Conservation (phyloP, 2,797 vertebrate genomes). For the Syngnathus acus region DNA sequence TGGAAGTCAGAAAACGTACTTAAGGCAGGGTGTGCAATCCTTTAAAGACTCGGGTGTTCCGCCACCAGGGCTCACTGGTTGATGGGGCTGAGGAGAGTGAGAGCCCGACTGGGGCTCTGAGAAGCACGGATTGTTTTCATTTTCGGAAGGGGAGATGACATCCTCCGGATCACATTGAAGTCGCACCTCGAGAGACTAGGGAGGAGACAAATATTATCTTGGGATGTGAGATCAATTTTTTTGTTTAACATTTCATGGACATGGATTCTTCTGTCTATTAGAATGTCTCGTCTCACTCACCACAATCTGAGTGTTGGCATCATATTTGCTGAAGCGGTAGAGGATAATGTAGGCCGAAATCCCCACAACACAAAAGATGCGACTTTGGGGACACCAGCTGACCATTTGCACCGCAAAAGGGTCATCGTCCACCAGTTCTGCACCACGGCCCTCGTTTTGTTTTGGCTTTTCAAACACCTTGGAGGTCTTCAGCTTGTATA, state of each 20-base stretch:
- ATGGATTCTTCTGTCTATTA: not conserved
- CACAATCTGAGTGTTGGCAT: slow-evolving; percentile 86
- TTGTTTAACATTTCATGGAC: not conserved
- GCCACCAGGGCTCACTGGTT: slow-evolving; percentile 79
- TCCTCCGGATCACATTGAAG: slow-evolving; percentile 88
- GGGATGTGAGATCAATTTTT: not conserved
- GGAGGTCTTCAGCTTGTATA: slow-evolving; percentile 96
- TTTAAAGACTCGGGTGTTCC: slow-evolving; percentile 77
- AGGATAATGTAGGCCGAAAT: slow-evolving; percentile 89
- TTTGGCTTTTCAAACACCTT: slow-evolving; percentile 96
- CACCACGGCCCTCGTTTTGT: slow-evolving; percentile 73
- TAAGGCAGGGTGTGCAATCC: slow-evolving; percentile 85
- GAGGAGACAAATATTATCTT: slow-evolving; percentile 9
- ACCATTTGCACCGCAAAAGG: slow-evolving; percentile 94
- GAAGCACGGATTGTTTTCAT: slow-evolving; percentile 81
- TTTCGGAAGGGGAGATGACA: slow-evolving; percentile 82
- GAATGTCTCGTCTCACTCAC: slow-evolving; percentile 69
- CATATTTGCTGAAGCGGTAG: slow-evolving; percentile 92
- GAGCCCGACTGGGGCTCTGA: slow-evolving; percentile 71
- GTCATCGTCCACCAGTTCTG: slow-evolving; percentile 88
- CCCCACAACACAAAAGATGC: slow-evolving; percentile 91
- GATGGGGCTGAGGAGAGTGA: slow-evolving; percentile 77
- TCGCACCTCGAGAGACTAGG: slow-evolving; percentile 86
- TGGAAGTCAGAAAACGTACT: slow-evolving; percentile 64
- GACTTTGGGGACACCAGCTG: slow-evolving; percentile 93